Percentiles rank a stretch among this genome's conserved stretches.
Conservation (phyloP, 1,140 invertebrate species). For the Hyles vespertilio region DNA sequence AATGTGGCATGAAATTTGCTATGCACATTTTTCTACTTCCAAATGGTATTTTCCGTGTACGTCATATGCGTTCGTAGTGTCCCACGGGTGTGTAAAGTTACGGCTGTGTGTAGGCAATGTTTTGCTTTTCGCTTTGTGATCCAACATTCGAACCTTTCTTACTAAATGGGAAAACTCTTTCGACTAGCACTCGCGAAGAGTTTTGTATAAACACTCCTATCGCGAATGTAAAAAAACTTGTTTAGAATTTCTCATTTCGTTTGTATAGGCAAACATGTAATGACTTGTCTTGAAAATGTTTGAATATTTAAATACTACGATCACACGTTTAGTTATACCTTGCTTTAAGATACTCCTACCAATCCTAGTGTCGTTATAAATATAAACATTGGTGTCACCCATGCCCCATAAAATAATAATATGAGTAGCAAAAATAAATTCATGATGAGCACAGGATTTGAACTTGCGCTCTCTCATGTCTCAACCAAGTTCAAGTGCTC, state of each 20-base stretch:
- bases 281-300: too few species aligned
- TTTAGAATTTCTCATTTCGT: slow-evolving; percentile 14
- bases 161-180: slow-evolving; percentile 48
- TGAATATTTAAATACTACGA: too few species aligned
- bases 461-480: too few species aligned
- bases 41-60: slow-evolving; percentile 37
- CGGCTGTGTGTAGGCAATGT: slow-evolving; percentile 45
- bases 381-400: too few species aligned
- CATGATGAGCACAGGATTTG: too few species aligned
- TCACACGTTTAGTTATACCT: too few species aligned
- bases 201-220: slow-evolving; percentile 32
- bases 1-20: slow-evolving; percentile 22
- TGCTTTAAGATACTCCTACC: too few species aligned
- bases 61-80: slow-evolving; percentile 32
- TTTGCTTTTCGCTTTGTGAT: slow-evolving; percentile 46
- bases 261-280: too few species aligned
- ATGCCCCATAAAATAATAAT: too few species aligned
- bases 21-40: slow-evolving; percentile 29
- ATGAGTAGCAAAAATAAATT: too few species aligned
- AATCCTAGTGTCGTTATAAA: too few species aligned
- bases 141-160: slow-evolving; percentile 40
- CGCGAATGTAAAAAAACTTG: slow-evolving; percentile 22
- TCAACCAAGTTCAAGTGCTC: too few species aligned
- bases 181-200: slow-evolving; percentile 37
- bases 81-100: slow-evolving; percentile 40